Percentiles rank a stretch among this genome's conserved stretches.
phyloP scores from a whole-genome alignment of 2,797 vertebrate genomes.

The Pangasius krempfi region DNA sequence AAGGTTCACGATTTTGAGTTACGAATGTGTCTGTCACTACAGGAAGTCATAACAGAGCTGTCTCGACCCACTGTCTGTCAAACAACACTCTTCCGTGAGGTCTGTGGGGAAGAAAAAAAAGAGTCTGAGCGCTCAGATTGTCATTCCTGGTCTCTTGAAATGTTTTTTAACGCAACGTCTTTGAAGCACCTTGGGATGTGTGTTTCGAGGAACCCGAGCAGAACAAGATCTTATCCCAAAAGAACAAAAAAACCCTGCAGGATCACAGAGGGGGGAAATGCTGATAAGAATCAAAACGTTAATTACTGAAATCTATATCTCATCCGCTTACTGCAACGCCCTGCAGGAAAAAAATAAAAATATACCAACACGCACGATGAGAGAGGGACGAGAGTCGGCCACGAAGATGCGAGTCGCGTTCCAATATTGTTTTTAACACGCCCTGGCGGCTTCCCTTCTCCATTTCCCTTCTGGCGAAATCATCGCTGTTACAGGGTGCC shows the following conservation, averaged over 20 bases:
- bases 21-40: conserved; percentile 71
- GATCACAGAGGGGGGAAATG: conserved; percentile 74
- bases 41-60: conserved; percentile 66
- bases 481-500: not conserved
- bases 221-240: conserved; percentile 69
- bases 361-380: not conserved
- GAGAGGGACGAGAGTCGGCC: not conserved
- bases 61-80: not conserved
- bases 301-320: conserved; percentile 66
- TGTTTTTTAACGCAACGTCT: not conserved
- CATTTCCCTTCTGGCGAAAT: not conserved
- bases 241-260: conserved; percentile 38
- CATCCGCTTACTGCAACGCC: conserved; percentile 61
- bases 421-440: not conserved
- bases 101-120: not conserved
- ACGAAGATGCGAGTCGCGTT: not conserved
- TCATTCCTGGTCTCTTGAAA: not conserved
- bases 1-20: conserved; percentile 66
- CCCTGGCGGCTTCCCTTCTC: not conserved
- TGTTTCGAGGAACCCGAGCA: conserved; percentile 64
- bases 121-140: not conserved
- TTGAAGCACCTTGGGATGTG: conserved; percentile 63
- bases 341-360: conserved; percentile 31
- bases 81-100: not conserved
- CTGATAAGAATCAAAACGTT: conserved; percentile 74